Percentiles rank a stretch among this genome's conserved stretches.
Conservation (phyloP, 2,797 vertebrate genomes). For the Ptychadena robeensis region DNA sequence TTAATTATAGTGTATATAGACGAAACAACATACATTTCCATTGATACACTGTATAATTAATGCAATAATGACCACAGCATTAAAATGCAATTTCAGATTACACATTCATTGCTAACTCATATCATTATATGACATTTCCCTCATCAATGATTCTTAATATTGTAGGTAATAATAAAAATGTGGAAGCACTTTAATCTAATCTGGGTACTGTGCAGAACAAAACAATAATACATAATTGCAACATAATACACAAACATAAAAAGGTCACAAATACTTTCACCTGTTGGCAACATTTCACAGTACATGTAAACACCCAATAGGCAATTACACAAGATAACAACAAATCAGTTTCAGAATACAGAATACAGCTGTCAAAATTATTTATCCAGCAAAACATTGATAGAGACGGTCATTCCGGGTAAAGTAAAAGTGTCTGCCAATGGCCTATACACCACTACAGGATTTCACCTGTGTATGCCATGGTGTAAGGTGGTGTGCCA, state of each 20-base stretch:
- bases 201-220: background rate
- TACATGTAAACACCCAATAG: background rate
- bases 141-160: background rate
- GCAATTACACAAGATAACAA: background rate
- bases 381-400: no score
- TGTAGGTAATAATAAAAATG: background rate
- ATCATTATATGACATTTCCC: background rate
- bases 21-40: background rate
- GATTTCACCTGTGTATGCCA: no score
- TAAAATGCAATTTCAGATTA: slow-evolving; percentile 6
- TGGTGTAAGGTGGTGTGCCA: no score
- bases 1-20: background rate
- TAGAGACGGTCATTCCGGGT: no score
- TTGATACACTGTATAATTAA: background rate
- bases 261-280: background rate
- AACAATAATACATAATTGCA: background rate
- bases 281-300: background rate
- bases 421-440: no score
- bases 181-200: background rate
- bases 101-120: background rate
- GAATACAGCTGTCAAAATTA: no score
- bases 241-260: background rate
- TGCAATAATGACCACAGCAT: background rate
- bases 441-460: no score
- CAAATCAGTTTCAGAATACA: no score